Percentiles rank a stretch among this genome's conserved stretches.
Conservation (phyloP, 2,797 vertebrate species). For the Vultur gryphus region DNA sequence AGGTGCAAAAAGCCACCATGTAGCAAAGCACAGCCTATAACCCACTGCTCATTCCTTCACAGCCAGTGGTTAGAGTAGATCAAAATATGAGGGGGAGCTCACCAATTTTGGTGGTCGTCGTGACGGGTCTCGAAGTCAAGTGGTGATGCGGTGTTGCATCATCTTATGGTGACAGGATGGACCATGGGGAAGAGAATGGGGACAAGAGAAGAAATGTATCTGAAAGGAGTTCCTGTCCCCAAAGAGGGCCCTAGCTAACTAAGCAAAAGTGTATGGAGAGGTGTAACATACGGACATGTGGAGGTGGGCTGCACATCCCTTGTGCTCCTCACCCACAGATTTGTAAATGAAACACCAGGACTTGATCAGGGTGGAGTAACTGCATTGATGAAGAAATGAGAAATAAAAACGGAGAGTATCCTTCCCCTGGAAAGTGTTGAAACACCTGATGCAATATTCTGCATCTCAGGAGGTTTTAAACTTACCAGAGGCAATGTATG, state of each 20-base stretch:
- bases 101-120: constrained; percentile 73
- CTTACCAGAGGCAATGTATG: constrained; percentile 33
- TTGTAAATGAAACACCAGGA: constrained; percentile 35
- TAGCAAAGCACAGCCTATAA: not conserved
- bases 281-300: not conserved
- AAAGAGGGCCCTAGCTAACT: constrained; percentile 45
- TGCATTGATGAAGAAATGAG: constrained; percentile 49
- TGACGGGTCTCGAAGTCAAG: constrained; percentile 70
- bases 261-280: constrained; percentile 26
- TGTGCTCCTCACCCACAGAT: constrained; percentile 13
- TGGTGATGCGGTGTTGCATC: constrained; percentile 75
- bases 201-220: constrained; percentile 74
- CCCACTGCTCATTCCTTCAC: constrained; percentile 34
- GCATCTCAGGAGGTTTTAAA: constrained; percentile 53
- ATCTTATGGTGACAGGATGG: constrained; percentile 72
- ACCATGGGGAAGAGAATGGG: constrained; percentile 68
- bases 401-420: constrained; percentile 42
- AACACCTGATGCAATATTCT: constrained; percentile 11
- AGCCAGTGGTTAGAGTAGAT: constrained; percentile 58
- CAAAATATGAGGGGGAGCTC: constrained; percentile 63
- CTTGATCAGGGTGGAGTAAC: constrained; percentile 37
- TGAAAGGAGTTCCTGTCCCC: constrained; percentile 67
- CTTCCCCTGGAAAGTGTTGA: constrained; percentile 45
- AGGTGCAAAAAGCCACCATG: not conserved
- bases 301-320: not conserved